Base-by-base conservation (phyloP, 2,888 invertebrate genomes). In the Leptogaster cylindrica region DNA sequence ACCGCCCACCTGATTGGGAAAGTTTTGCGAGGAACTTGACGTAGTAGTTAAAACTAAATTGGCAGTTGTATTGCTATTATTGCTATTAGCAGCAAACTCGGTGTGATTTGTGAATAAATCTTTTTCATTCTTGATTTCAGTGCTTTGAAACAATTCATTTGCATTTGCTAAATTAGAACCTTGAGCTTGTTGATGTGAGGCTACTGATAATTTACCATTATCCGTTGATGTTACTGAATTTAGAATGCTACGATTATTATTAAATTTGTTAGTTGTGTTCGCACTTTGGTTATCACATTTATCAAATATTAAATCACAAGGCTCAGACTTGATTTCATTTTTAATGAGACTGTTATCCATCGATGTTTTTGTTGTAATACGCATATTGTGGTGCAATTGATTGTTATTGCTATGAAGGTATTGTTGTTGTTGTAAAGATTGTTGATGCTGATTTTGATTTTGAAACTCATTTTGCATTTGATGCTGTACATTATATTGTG, bases 241-340 rank as follows among this genome's bases (percentile, higher is more conserved):
- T 20, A 10, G 4, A 7, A n/a, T 7, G 23, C 31, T 41, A 5
- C 48, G 25, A n/a, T 31, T 16, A 23, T 58, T 63, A 31, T 61
- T 65, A 33, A 28, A 61, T 28, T 55, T 51, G 16, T 16, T 44
- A 36, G 33, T n/a, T 5, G 16, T 41, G 23, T 23, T 28, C 31
- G 20, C 14, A 36, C 48, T 69, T 27, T 27, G 14, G 64, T 67
- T 70, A 67, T 70, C 70, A 65, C 68, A 70, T 63, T 68, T 70
- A 25, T 68, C 68, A 31, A 67, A 67, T 16, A 61, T 27, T 48
- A 67, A 27, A 68, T 70, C 68, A 39, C 61, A 64, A 7, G 70
- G 70, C 33, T 71, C 71, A 41, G 67, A 65, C 48, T 69, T 69
- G 39, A 67, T 70, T 67, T 71, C 71, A 28, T 41, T 68, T 48